These are phyloP conservation scores for Rhagoletis zephyria DNA, from an alignment of 1,140 invertebrate genomes.

Conservation along the genomic window DNA sequence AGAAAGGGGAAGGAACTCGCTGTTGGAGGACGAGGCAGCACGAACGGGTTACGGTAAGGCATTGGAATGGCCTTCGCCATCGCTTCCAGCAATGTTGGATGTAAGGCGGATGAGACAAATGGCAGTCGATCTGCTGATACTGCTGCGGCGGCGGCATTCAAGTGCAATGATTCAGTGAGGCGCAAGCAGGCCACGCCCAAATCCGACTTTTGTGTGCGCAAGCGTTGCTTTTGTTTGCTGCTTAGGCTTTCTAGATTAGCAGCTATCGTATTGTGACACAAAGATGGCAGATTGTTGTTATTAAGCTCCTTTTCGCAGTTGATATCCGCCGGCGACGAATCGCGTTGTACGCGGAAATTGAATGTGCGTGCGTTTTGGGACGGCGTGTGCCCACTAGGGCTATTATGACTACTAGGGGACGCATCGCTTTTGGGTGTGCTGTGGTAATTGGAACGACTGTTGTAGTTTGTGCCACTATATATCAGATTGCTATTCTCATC, in stretches of 20 bases:
- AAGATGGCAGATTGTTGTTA: not conserved
- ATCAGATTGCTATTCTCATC: constrained; percentile 86
- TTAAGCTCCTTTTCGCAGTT: constrained; percentile 32
- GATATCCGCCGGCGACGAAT: not conserved
- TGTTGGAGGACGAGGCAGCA: constrained; percentile 66
- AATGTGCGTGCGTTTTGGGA: not conserved
- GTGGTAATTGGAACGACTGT: not conserved
- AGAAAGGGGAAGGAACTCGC: constrained; percentile 74
- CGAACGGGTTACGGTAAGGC: constrained; percentile 74
- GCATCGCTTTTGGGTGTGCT: not conserved
- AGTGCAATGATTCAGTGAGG: constrained; percentile 41
- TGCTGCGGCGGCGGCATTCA: constrained; percentile 35
- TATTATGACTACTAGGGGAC: constrained; percentile 36
- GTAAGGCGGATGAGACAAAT: constrained; percentile 73
- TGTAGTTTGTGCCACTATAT: constrained; percentile 56
- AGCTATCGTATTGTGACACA: not conserved
- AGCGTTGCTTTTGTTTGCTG: constrained; percentile 43
- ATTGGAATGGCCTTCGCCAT: constrained; percentile 79
- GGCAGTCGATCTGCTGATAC: constrained; percentile 27
- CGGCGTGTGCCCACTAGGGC: constrained; percentile 56
- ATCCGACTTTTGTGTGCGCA: constrained; percentile 30
- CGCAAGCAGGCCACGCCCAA: constrained; percentile 32
- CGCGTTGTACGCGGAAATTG: not conserved
- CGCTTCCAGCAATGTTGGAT: constrained; percentile 81
- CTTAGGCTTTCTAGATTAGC: constrained; percentile 16